Evolutionary conservation across 2,797 vertebrate genomes (phyloP).

Genomic region (Centropyge bicolor): DNA sequence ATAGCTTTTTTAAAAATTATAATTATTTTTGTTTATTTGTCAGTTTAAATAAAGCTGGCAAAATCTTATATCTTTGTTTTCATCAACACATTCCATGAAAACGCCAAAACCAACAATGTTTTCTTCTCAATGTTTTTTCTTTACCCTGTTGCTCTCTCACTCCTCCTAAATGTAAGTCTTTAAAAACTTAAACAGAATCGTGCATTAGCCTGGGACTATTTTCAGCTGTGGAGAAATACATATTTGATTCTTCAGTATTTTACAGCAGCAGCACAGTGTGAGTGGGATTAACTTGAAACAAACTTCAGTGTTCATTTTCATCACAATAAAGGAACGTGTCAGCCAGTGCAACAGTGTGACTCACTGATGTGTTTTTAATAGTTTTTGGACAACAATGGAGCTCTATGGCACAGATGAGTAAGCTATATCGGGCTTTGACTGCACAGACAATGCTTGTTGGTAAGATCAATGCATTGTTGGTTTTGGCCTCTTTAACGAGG

Average conservation of each 20-base stretch:
- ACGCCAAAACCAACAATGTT: background rate
- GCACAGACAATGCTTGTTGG: constrained; percentile 1
- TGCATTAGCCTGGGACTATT: background rate
- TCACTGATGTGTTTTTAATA: constrained; percentile 5
- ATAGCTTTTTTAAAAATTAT: background rate
- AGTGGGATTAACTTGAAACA: constrained; percentile 2
- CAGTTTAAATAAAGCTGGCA: background rate
- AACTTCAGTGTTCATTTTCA: background rate
- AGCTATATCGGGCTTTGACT: background rate
- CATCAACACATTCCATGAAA: background rate
- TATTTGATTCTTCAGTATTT: background rate
- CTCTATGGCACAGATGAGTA: background rate
- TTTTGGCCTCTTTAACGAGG: background rate
- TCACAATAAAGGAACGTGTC: constrained; percentile 7
- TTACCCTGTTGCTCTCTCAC: background rate
- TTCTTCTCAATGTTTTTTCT: background rate
- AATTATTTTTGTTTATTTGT: background rate
- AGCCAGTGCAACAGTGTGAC: background rate
- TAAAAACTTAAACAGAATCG: background rate
- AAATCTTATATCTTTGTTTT: background rate
- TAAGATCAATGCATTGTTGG: constrained; percentile 11
- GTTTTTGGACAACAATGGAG: constrained; percentile 4
- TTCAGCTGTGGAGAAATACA: constrained; percentile 4
- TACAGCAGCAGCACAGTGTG: background rate
- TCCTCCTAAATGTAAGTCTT: background rate